phyloP scores from a whole-genome alignment of 2,113 vertebrate genomes.

The Sardina pilchardus region DNA sequence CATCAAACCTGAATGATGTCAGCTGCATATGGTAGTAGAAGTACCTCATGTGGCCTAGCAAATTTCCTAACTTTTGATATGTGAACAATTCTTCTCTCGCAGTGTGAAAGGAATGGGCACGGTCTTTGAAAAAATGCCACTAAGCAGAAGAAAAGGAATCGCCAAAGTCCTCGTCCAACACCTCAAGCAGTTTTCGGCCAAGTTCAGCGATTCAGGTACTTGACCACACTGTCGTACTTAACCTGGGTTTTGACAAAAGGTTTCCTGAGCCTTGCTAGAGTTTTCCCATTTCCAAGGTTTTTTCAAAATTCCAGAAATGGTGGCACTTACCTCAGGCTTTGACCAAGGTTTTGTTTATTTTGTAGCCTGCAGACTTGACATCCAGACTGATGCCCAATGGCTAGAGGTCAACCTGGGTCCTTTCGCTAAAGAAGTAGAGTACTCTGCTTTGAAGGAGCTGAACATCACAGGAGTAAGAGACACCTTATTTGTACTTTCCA shows the following conservation, averaged over 20 bases:
- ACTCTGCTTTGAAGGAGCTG: constrained; percentile 27
- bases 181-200: background rate
- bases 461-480: too few relatives aligned
- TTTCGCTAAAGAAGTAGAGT: constrained; percentile 17
- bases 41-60: too few relatives aligned
- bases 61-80: background rate
- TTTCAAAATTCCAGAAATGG: background rate
- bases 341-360: background rate
- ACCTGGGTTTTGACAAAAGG: constrained; percentile 34
- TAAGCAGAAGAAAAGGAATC: too few relatives aligned
- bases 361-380: too few relatives aligned
- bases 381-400: constrained; percentile 26
- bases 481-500: too few relatives aligned
- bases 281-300: background rate
- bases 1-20: too few relatives aligned
- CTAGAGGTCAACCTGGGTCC: constrained; percentile 41
- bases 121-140: too few relatives aligned
- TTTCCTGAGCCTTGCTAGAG: background rate
- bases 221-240: constrained; percentile 22
- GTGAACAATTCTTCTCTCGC: background rate
- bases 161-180: too few relatives aligned
- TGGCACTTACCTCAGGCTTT: constrained; percentile 14
- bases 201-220: background rate
- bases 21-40: too few relatives aligned
- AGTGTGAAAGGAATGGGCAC: too few relatives aligned